Evolutionary conservation across 2,797 vertebrate genomes (phyloP).

Genomic region (Morelia viridis): DNA sequence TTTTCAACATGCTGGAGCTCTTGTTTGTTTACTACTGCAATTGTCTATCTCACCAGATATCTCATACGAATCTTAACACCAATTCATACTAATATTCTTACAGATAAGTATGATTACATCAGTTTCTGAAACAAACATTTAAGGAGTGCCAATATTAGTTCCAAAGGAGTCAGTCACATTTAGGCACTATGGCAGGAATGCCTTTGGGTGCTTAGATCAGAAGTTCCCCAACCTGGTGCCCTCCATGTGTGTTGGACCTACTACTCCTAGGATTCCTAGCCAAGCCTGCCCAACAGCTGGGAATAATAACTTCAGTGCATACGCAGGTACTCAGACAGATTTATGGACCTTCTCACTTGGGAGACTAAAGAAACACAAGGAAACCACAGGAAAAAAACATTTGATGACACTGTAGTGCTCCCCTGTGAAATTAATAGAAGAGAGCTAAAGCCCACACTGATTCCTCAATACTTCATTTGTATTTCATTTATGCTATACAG

Average conservation of each 20-base stretch:
- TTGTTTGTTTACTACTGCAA: background rate
- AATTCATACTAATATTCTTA: background rate
- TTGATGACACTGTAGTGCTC: background rate
- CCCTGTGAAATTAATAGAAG: background rate
- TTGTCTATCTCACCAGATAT: background rate
- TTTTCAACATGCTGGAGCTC: background rate
- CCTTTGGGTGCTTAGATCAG: background rate
- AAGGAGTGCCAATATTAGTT: background rate
- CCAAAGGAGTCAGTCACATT: background rate
- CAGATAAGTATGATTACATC: background rate
- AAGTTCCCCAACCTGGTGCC: background rate
- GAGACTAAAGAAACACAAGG: background rate
- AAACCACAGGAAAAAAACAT: background rate
- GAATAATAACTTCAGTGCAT: background rate
- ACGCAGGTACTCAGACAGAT: background rate
- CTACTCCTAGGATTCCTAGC: background rate
- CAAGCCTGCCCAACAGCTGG: background rate
- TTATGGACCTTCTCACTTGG: background rate
- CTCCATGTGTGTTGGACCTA: background rate
- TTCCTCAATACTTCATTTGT: background rate
- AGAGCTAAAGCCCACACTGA: background rate
- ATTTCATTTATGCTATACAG: background rate
- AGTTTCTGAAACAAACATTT: background rate
- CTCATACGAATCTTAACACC: background rate
- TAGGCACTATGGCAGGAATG: background rate